Evolutionary conservation across 1,140 invertebrate species (phyloP), one percentile per base, ranked within the genome.

Genomic region (Drosophila tani): DNA sequence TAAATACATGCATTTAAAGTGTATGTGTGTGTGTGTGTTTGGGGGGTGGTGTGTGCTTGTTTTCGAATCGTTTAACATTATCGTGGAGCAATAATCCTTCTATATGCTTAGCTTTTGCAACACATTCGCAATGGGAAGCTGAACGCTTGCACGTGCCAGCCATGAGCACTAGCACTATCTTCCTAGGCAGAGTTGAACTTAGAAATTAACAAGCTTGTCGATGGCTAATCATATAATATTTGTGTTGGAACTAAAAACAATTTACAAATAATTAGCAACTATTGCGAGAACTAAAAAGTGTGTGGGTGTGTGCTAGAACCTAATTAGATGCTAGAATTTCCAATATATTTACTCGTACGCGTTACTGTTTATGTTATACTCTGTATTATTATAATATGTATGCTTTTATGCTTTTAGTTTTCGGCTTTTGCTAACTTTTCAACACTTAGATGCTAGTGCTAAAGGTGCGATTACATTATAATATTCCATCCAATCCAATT

Each of bases 181-280:
- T 51, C 53, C 60, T 51, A 82, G 50, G 63, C 46, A 68, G 41
- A 68, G 55, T 69, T 78, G 35, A 70, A 84, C 71, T 74, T 74
- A 76, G 55, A 66, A 67, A 71, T 50, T 68, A 88, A 66, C 68
- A 60, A 75, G 85, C 78, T 87, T 77, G 51, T 60, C 55, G 73
- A 64, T 67, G 77, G 82, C 75, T 82, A 79, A 79, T 32, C 47
- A 53, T 46, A 82, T 49, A 41, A 57, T 49, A 56, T 62, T 58
- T 50, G 59, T 49, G 50, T 66, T 43, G 55, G 46, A 87, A 87
- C 69, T 90, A 84, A 88, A 56, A 80, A 74, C 50, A 68, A 70
- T 84, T 81, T 90, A 88, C 69, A 88, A 84, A 79, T 90, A 86
- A 90, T 90, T 88, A 90, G 69, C 81, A 75, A 79, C 85, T 88